A percentile compares a stretch with the other conserved stretches of the same genome.
Evolutionary conservation across 2,797 vertebrate genomes (phyloP).

Genomic region (Brachyalestes nurse): DNA sequence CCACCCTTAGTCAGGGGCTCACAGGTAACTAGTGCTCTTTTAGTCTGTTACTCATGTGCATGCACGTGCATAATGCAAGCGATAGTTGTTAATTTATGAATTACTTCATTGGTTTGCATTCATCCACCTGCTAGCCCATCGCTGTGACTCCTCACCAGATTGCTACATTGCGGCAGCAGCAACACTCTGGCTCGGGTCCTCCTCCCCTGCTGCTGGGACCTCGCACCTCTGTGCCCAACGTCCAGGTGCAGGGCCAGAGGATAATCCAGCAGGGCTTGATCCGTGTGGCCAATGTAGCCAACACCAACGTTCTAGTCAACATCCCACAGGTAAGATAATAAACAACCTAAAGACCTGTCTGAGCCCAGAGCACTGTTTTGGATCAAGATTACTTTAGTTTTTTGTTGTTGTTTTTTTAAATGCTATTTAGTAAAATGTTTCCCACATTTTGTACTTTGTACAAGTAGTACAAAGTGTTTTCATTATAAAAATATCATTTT

Average conservation of each 20-base stretch:
- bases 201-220: conserved; percentile 93
- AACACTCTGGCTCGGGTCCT: conserved; percentile 91
- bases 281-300: conserved; percentile 93
- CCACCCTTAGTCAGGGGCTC: conserved; percentile 94
- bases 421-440: too few relatives aligned
- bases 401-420: too few relatives aligned
- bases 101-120: not conserved
- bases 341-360: not conserved
- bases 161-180: conserved; percentile 82
- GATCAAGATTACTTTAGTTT: too few relatives aligned
- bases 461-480: too few relatives aligned
- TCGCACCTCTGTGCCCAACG: conserved; percentile 90
- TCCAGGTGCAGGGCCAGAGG: conserved; percentile 94
- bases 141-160: conserved; percentile 88
- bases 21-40: conserved; percentile 79
- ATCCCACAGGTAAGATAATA: conserved; percentile 86
- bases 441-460: not conserved
- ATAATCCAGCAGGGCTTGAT: conserved; percentile 98
- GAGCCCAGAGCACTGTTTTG: not conserved
- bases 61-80: not conserved
- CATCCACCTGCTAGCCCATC: conserved; percentile 68
- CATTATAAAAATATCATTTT: too few relatives aligned
- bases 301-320: conserved; percentile 90
- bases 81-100: not conserved
- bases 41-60: not conserved